A percentile compares a stretch with the other conserved stretches of the same genome.
Evolutionary conservation across 2,797 vertebrate species (phyloP).

Genomic region (Gallinago stenura): DNA sequence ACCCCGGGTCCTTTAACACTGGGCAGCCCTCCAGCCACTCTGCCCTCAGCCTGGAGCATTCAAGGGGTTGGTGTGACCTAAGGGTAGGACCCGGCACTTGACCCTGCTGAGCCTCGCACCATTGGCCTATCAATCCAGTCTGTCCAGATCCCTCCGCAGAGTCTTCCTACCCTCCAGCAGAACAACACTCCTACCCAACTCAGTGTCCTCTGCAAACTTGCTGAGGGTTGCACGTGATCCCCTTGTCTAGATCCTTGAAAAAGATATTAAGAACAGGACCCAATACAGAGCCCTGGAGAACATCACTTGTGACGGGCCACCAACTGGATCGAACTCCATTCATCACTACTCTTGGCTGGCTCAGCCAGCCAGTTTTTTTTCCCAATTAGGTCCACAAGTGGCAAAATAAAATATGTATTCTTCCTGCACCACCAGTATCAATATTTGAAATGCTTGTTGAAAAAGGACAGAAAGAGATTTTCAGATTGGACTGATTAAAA

Average conservation of each 20-base stretch:
- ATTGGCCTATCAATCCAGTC: background rate
- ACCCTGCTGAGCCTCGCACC: background rate
- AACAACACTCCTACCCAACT: background rate
- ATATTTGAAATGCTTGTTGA: background rate
- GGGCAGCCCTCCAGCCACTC: background rate
- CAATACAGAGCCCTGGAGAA: background rate
- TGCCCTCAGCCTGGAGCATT: background rate
- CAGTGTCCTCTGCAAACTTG: background rate
- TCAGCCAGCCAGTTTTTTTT: background rate
- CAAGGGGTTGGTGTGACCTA: background rate
- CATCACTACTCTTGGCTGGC: background rate
- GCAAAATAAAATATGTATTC: background rate
- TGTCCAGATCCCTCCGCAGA: background rate
- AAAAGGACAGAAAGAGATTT: background rate
- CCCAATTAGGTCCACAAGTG: background rate
- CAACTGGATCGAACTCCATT: background rate
- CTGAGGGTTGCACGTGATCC: background rate
- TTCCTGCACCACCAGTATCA: background rate
- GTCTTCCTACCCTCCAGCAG: background rate
- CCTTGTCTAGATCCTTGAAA: background rate
- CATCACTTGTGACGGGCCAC: background rate
- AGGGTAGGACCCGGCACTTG: background rate
- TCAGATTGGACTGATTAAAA: slow-evolving; percentile 18
- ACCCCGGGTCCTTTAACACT: background rate
- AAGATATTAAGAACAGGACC: background rate